A percentile compares a stretch with the other conserved stretches of the same genome.
phyloP scores from a whole-genome alignment of 2,113 vertebrate genomes.

The Sebastes schlegelii region DNA sequence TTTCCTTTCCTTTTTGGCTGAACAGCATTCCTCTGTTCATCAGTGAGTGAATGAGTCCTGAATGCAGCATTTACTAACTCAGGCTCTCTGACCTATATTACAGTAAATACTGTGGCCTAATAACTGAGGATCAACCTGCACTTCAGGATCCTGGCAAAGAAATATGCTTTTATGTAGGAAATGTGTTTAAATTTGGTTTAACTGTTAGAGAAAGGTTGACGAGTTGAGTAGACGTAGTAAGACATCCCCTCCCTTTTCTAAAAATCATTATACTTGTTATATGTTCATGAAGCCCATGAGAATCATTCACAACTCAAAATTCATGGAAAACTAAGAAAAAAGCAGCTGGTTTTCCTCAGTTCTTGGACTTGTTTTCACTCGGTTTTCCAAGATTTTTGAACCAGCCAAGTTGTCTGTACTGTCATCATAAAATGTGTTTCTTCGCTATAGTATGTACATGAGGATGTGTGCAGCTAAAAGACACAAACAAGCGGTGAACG shows the following conservation, averaged over 20 bases:
- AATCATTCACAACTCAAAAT: neutral
- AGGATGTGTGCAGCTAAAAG: conserved; percentile 26
- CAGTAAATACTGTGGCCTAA: neutral
- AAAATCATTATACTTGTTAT: neutral
- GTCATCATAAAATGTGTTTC: neutral
- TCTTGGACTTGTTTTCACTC: conserved; percentile 1
- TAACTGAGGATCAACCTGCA: neutral
- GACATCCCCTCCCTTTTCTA: neutral
- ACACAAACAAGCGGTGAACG: conserved; percentile 39
- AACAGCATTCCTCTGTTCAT: conserved; percentile 56
- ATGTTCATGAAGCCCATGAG: neutral
- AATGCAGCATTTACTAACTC: conserved; percentile 27
- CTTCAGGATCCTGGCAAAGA: neutral
- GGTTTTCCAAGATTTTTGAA: conserved; percentile 9
- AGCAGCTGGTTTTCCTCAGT: neutral
- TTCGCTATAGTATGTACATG: neutral
- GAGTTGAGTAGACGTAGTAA: neutral
- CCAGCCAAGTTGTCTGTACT: neutral
- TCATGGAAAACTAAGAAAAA: neutral
- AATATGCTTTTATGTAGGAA: neutral
- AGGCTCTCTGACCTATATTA: conserved; percentile 32
- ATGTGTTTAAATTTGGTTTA: neutral
- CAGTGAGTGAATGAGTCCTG: conserved; percentile 7
- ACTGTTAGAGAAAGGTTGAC: neutral
- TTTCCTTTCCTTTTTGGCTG: conserved; percentile 19